Evolutionary conservation across 2,797 vertebrate species (phyloP), one percentile per base, ranked within the genome.

Genomic region (Acestrorhynchus altus): DNA sequence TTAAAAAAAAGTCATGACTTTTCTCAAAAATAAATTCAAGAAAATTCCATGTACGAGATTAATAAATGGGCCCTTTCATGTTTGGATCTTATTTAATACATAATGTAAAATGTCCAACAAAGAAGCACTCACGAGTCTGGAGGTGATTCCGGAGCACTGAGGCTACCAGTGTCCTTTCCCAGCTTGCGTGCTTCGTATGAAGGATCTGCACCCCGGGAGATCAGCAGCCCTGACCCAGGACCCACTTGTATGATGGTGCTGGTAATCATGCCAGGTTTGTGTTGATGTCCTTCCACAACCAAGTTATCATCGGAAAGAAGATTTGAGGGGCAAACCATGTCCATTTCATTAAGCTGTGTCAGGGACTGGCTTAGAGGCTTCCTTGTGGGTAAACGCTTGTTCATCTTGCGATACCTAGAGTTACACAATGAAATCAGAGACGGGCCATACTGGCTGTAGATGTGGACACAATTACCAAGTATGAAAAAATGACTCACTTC

Each of bases 361-460:
- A 95, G 90, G 59, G 95, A 95, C 77, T 94, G 94, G 89, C 95
- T 95, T 85, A 95, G 85, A 28, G 93, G 91, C 88, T 93, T 93
- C 76, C 94, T 88, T 79, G 95, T 93, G 82, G 95, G 94, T 65
- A 96, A 90, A 8, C 97, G 97, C 83, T 99, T 99, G 87, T 98
- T 99, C 97, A 98, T 98, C 89, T 98, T 98, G 80, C 98, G 96
- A 90, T 98, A 99, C 85, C 98, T 99, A 86, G 35, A 11, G 59
- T 9, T 54, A 84, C 42, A 77, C 8, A 46, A 51, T 8, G 31
- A 92, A 90, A 83, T 93, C 28, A 57, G 51, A 74, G 8, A 66
- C 24, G 49, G 1, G 13, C n/a, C 49, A 49, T 15, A 20, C 46
- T 10, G 16, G 12, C 12, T 15, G 6, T n/a, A 47, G 9, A 3